These are phyloP conservation scores for Sebastes iracundus DNA, from an alignment of 2,797 vertebrate species.

Conservation along the genomic window DNA sequence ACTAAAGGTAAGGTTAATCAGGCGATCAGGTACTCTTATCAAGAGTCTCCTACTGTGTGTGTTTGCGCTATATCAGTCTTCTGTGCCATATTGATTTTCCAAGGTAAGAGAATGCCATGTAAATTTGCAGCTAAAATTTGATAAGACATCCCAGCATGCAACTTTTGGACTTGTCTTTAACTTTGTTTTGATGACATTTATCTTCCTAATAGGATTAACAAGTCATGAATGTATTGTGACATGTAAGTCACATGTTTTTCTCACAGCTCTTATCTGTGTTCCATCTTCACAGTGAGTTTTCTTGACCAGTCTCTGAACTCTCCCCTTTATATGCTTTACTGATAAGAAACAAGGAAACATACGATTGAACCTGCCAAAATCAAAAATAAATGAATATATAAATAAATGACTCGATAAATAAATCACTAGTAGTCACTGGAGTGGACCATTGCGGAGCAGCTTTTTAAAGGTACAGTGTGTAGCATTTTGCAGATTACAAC, in stretches of 20 bases:
- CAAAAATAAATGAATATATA: too few relatives aligned
- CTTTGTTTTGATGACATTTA: slow-evolving; percentile 36
- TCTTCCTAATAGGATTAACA: slow-evolving; percentile 12
- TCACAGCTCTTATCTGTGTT: slow-evolving; percentile 9
- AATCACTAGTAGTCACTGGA: background rate
- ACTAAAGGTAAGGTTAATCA: slow-evolving; percentile 64
- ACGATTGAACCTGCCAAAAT: background rate
- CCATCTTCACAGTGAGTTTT: slow-evolving; percentile 35
- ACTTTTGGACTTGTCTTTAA: slow-evolving; percentile 49
- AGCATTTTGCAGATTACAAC: too few relatives aligned
- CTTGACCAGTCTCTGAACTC: slow-evolving; percentile 60
- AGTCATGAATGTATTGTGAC: background rate
- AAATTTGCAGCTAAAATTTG: slow-evolving; percentile 17
- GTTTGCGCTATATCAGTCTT: slow-evolving; percentile 36
- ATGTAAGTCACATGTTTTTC: slow-evolving; percentile 11
- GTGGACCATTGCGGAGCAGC: background rate
- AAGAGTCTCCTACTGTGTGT: slow-evolving; percentile 40
- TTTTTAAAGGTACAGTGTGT: background rate
- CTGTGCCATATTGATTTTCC: slow-evolving; percentile 51
- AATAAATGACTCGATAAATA: too few relatives aligned
- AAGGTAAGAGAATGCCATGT: slow-evolving; percentile 18
- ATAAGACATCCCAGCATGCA: slow-evolving; percentile 43
- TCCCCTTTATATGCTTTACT: slow-evolving; percentile 31
- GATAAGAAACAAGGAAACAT: slow-evolving; percentile 68
- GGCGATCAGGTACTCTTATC: slow-evolving; percentile 13